Evolutionary conservation across 2,888 invertebrate genomes (phyloP), one percentile per base, ranked within the genome.

Genomic region (Aricia artaxerxes): DNA sequence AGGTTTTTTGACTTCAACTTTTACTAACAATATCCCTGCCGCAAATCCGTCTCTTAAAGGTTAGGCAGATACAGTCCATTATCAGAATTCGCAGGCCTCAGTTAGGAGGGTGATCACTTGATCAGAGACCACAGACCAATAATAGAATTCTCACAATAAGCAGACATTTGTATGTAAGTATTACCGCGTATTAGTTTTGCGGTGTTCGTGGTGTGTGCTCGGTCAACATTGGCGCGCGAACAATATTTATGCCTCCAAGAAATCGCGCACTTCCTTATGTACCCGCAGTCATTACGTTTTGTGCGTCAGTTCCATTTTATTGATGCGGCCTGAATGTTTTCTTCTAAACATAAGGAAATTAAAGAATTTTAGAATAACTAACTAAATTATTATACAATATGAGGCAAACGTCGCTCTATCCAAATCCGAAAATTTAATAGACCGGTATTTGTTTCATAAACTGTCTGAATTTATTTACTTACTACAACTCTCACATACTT

Each of bases 221-320:
- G 57, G 57, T 16, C 57, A 57, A 57, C 57, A 16, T 57, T 57
- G 11, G 16, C 57, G 4, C 13, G 53, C 16, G 57, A 57, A 57
- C 57, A 16, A 57, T 57, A 16, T 57, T 57, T 57, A 9, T 61
- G 24, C 61, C 61, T 61, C 61, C 61, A 61, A 61, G 61, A 61
- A 61, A 61, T 61, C 61, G 61, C 61, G 2, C 24, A 61, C 61
- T 61, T 61, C 61, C 61, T 61, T 61, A 61, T 61, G 61, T 24
- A 61, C 24, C 16, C 61, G n/a, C n/a, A 2, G 61, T 24, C 16
- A n/a, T n/a, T 61, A 61, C 24, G 61, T 61, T 24, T 61, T 24
- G 61, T 61, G 9, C 61, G n/a, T 61, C 24, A 9, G 61, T 61
- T 60, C 60, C 1, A 60, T n/a, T 24, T 61, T 24, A 61, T 24